These are phyloP conservation scores for Thalassoma bifasciatum DNA, from an alignment of 2,113 vertebrate genomes.

Conservation along the genomic window DNA sequence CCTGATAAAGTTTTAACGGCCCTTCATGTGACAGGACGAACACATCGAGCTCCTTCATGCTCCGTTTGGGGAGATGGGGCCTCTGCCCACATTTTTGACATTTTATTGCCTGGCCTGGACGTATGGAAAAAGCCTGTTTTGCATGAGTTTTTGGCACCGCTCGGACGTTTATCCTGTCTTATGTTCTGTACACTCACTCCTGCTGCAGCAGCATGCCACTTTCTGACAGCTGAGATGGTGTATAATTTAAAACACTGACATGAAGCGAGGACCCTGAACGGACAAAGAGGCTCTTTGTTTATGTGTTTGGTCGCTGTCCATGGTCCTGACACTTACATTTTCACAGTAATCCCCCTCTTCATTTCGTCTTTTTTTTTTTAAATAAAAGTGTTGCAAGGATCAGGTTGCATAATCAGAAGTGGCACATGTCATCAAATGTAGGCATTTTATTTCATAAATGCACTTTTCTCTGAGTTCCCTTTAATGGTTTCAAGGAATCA, in stretches of 20 bases:
- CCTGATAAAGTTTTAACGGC: constrained; percentile 69
- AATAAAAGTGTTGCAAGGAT: constrained; percentile 45
- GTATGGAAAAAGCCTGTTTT: constrained; percentile 79
- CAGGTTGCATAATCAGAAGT: constrained; percentile 64
- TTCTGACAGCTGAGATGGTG: constrained; percentile 76
- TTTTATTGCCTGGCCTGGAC: constrained; percentile 77
- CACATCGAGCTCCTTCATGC: constrained; percentile 64
- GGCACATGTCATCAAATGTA: constrained; percentile 61
- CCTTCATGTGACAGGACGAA: constrained; percentile 70
- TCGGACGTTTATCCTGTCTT: constrained; percentile 65
- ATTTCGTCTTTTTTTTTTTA: constrained; percentile 3
- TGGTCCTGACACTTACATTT: constrained; percentile 82
- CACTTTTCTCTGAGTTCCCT: constrained; percentile 54
- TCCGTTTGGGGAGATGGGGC: constrained; percentile 68
- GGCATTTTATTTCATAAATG: constrained; percentile 66
- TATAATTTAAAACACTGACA: constrained; percentile 77
- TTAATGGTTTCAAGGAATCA: constrained; percentile 61
- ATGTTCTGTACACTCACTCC: constrained; percentile 65
- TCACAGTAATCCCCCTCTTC: constrained; percentile 54
- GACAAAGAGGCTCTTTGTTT: constrained; percentile 83
- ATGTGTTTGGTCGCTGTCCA: constrained; percentile 80
- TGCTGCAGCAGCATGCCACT: constrained; percentile 63
- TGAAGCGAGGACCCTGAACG: constrained; percentile 53
- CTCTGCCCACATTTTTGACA: constrained; percentile 75
- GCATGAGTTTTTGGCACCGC: constrained; percentile 79